These are phyloP conservation scores for Calidris pygmaea DNA, from an alignment of 2,113 vertebrate genomes.

Conservation along the genomic window DNA sequence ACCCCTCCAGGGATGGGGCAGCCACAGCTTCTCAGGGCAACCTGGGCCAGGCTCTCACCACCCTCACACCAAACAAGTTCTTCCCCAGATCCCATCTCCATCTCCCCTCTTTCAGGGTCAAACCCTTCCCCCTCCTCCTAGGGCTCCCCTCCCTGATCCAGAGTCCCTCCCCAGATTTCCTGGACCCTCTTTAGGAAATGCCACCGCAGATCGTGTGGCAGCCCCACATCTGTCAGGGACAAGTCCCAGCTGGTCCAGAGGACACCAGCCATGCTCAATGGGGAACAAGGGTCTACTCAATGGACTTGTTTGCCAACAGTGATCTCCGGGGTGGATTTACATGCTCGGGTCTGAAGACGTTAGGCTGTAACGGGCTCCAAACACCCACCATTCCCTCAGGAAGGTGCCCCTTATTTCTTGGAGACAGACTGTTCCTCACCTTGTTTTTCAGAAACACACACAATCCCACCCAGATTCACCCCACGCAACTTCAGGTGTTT, in stretches of 20 bases:
- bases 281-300: neutral
- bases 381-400: neutral
- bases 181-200: neutral
- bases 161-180: too few relatives aligned
- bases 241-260: neutral
- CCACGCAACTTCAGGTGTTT: neutral
- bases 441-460: neutral
- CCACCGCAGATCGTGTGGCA: accelerated
- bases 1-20: too few relatives aligned
- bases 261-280: neutral
- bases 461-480: neutral
- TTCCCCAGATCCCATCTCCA: too few relatives aligned
- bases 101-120: too few relatives aligned
- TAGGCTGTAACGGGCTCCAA: neutral
- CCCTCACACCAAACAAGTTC: too few relatives aligned
- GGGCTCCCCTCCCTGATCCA: too few relatives aligned
- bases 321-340: neutral
- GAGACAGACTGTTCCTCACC: neutral
- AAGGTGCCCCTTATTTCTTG: neutral
- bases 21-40: too few relatives aligned
- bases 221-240: neutral
- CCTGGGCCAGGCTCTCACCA: too few relatives aligned
- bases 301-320: neutral
- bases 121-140: too few relatives aligned
- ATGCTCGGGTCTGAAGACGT: neutral